Conservation (phyloP, 2,888 invertebrate species). For the Lumbricus terrestris region DNA sequence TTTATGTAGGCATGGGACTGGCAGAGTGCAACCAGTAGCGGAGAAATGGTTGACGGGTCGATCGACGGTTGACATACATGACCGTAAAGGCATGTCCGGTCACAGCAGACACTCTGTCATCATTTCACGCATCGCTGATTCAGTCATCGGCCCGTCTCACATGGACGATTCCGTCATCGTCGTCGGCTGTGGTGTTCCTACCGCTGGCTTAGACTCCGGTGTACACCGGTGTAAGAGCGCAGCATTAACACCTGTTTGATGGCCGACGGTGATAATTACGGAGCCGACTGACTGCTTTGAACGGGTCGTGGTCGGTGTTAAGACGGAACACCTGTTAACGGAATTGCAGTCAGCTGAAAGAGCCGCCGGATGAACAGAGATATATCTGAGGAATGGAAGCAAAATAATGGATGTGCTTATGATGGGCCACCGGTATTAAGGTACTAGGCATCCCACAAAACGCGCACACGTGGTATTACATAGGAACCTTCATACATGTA, state of each 20-base stretch:
- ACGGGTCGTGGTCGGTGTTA: not conserved
- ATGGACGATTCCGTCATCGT: not conserved
- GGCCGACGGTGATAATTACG: not conserved
- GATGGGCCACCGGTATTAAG: not conserved
- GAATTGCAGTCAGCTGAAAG: not conserved
- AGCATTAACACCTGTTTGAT: not conserved
- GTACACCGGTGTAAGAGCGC: not conserved
- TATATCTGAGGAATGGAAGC: not conserved
- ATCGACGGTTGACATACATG: not conserved
- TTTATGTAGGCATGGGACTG: too few species aligned
- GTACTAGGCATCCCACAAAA: not conserved
- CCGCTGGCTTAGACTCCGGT: too few species aligned
- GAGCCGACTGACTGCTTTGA: not conserved
- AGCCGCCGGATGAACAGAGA: not conserved
- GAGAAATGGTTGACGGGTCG: not conserved
- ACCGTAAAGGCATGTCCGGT: not conserved
- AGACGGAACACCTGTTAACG: not conserved
- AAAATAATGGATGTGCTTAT: too few species aligned
- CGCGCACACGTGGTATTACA: too few species aligned
- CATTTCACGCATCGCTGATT: not conserved
- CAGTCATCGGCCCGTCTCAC: not conserved
- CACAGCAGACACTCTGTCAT: not conserved
- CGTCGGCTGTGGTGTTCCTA: not conserved
- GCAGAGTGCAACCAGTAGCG: too few species aligned
- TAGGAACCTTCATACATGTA: too few species aligned